These are phyloP conservation scores for Drosophila oshimai DNA, from an alignment of 1,140 invertebrate species.

Conservation along the genomic window DNA sequence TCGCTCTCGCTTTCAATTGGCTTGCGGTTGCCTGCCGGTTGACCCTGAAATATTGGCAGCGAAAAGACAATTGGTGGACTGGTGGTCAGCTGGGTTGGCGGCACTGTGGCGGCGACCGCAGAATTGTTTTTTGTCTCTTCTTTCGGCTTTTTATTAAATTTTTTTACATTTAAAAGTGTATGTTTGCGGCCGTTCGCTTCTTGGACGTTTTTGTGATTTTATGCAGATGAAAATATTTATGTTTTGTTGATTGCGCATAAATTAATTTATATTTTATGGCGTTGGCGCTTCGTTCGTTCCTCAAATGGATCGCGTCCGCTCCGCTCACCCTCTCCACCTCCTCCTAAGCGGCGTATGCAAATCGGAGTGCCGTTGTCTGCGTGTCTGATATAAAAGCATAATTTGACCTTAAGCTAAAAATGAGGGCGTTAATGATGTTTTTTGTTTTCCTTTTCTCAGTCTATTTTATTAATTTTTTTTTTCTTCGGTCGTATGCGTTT, in stretches of 20 bases:
- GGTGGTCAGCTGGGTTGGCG: slow-evolving; percentile 9
- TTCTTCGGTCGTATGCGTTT: slow-evolving; percentile 26
- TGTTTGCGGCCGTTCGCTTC: slow-evolving; percentile 64
- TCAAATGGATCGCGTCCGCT: slow-evolving; percentile 68
- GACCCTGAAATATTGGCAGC: slow-evolving; percentile 59
- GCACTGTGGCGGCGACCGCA: neutral
- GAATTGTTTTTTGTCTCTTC: slow-evolving; percentile 4
- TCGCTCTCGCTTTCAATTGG: slow-evolving; percentile 74
- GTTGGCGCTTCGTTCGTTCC: slow-evolving; percentile 75
- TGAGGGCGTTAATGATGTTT: slow-evolving; percentile 80
- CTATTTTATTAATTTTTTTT: slow-evolving; percentile 53
- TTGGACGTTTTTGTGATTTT: slow-evolving; percentile 74
- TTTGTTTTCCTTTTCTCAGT: slow-evolving; percentile 58
- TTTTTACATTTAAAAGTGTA: slow-evolving; percentile 67
- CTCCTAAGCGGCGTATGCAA: slow-evolving; percentile 48
- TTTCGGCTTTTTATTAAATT: slow-evolving; percentile 38
- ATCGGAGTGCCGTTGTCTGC: slow-evolving; percentile 35
- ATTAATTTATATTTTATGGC: slow-evolving; percentile 82
- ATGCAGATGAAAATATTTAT: slow-evolving; percentile 82
- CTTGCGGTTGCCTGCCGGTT: slow-evolving; percentile 48
- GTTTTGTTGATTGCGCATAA: slow-evolving; percentile 81
- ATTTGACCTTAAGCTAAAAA: slow-evolving; percentile 79
- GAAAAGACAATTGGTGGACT: slow-evolving; percentile 66
- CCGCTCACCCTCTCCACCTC: neutral
- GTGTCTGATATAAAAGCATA: slow-evolving; percentile 72